phyloP scores from a whole-genome alignment of 2,113 vertebrate species.

The Chitala chitala region DNA sequence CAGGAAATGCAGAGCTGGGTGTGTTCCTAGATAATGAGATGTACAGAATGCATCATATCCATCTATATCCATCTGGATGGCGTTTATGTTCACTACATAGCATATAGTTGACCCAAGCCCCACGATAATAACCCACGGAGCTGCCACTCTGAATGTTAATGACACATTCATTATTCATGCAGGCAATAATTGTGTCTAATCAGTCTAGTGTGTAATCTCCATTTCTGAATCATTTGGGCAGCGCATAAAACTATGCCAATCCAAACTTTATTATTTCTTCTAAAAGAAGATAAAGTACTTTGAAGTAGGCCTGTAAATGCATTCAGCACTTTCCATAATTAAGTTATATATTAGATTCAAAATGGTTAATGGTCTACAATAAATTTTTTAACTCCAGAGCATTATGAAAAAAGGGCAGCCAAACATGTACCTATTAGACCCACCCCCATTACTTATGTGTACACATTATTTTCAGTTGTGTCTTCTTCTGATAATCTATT shows the following conservation, averaged over 20 bases:
- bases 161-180: constrained; percentile 1
- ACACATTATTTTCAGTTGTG: no score
- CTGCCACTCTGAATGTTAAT: background rate
- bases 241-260: background rate
- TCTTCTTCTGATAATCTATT: no score
- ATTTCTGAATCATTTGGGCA: background rate
- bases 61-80: background rate
- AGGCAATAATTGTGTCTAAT: constrained; percentile 2
- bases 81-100: background rate
- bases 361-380: no score
- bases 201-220: background rate
- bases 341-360: no score
- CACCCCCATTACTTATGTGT: no score
- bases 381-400: no score
- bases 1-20: background rate
- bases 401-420: no score
- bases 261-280: background rate
- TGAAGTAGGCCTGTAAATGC: background rate
- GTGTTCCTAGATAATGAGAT: background rate
- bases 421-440: no score
- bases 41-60: no score
- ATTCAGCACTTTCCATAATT: background rate
- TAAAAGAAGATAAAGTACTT: background rate
- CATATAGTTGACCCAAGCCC: background rate
- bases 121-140: no score